These are phyloP conservation scores for Chloromyia formosa DNA, from an alignment of 2,888 invertebrate species.

Conservation along the genomic window DNA sequence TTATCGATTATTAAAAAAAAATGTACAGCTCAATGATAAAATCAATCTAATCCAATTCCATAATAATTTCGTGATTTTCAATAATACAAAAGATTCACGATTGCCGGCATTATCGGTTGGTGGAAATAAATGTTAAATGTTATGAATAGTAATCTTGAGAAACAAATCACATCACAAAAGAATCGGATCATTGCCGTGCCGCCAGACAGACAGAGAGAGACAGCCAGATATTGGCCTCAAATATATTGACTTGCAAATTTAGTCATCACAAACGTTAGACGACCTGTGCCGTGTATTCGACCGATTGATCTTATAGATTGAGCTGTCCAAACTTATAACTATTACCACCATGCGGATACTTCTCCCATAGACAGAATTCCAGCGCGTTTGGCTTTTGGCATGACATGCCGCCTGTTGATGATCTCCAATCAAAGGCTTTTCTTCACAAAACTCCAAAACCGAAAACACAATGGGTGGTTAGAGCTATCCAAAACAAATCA, in stretches of 20 bases:
- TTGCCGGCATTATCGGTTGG: background rate
- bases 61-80: conserved; percentile 23
- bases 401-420: conserved; percentile 11
- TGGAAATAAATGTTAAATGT: background rate
- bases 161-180: background rate
- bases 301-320: background rate
- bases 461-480: conserved; percentile 21
- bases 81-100: conserved; percentile 17
- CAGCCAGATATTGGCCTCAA: background rate
- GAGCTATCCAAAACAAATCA: conserved; percentile 28
- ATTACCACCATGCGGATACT: conserved; percentile 23
- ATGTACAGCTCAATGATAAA: too few species aligned
- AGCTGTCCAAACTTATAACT: background rate
- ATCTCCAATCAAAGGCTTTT: conserved; percentile 19
- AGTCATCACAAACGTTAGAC: background rate
- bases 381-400: background rate
- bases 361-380: background rate
- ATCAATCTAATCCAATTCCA: conserved; percentile 2
- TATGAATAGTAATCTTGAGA: background rate
- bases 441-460: background rate
- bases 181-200: background rate
- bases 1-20: too few species aligned
- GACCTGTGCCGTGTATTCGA: background rate
- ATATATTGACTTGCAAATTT: conserved; percentile 33
- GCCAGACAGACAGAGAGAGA: too few species aligned